Evolutionary conservation across 2,888 invertebrate species (phyloP), one percentile per base, ranked within the genome.

Genomic region (Acrobasis consociella): DNA sequence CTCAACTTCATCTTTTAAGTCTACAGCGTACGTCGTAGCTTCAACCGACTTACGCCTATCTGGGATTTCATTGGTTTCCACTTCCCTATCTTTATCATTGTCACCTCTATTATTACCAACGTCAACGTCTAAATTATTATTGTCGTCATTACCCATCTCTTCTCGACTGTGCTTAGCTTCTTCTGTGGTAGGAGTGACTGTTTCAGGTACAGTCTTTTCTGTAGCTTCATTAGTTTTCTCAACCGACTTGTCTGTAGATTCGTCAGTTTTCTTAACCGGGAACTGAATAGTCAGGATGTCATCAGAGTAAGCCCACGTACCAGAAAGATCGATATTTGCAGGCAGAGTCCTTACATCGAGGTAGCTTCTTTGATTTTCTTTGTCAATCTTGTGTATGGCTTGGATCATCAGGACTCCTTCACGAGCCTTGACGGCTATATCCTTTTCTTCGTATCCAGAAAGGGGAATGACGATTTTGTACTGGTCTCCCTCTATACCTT

Each of bases 21-120:
- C 85, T 0, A 91, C 88, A 0, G 88, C 78, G 67, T 91, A 89
- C 0, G 89, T 91, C 0, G 91, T 89, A 0, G 86, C 86, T 72
- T 91, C 89, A 0, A 87, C 79, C 0, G 58, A 22, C 9, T 61
- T 55, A 3, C 67, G 52, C 13, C 63, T 64, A 0, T 53, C 65
- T 0, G 78, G 69, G 11, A 86, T 78, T 53, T 79, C 80, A 58
- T 87, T 87, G 0, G 81, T 85, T 13, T 69, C 55, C 2, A 84
- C 8, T 17, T 81, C 80, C 0, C 13, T 67, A 9, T 73, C 75
- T 11, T 64, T 63, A 0, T 70, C 68, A 3, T 51, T 46, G 15
- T 78, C 80, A 31, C 72, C 75, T 65, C 73, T 69, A 1, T 49
- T 69, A 1, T 49, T 46, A 5, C 62, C 69, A 0, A 77, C 15